Base-by-base conservation (phyloP, 2,113 vertebrate species). In the Silurus glanis region DNA sequence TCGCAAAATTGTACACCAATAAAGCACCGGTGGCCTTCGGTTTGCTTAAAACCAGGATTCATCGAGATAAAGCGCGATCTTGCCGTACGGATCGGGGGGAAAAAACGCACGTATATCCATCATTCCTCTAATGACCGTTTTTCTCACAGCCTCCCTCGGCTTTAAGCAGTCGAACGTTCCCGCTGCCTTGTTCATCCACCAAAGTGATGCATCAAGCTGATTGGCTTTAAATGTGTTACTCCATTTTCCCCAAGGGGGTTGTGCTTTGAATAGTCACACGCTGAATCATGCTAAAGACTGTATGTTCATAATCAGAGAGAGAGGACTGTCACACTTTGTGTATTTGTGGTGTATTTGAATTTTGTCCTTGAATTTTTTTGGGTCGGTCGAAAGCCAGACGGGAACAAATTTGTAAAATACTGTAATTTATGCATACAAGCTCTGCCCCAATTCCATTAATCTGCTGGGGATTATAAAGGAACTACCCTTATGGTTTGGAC, bases 171-270 rank as follows among this genome's bases (percentile, higher is more conserved):
- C 51, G 25, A 67, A 82, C 45, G 28, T 61, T 74, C 55, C 45
- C 25, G 13, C 69, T 56, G 76, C 47, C 59, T 86, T 17, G 58
- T 74, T 82, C n/a, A 28, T 23, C n/a, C 69, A 55, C 66, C 28
- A 55, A 74, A 62, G 25, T 23, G 55, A 82, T 82, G 47, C 78
- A 72, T 86, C 69, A 75, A 82, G 45, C 47, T 86, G 49, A 86
- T 82, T 61, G 76, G 72, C 58, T 55, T 82, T 82, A 81, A 86
- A 86, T 71, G 85, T 51, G 53, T 61, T 81, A n/a, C 53, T 74
- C 49, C 56, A 19, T 82, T 51, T 82, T 13, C 69, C 58, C 23
- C 1, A 6, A 19, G 16, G 49, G 58, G 10, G n/a, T 79, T 55
- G 37, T 37, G 7, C 19, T 74, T 75, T 49, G 80, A 80, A 64